Evolutionary conservation across 2,113 vertebrate genomes (phyloP), one percentile per base, ranked within the genome.

Genomic region (Butorides virescens): DNA sequence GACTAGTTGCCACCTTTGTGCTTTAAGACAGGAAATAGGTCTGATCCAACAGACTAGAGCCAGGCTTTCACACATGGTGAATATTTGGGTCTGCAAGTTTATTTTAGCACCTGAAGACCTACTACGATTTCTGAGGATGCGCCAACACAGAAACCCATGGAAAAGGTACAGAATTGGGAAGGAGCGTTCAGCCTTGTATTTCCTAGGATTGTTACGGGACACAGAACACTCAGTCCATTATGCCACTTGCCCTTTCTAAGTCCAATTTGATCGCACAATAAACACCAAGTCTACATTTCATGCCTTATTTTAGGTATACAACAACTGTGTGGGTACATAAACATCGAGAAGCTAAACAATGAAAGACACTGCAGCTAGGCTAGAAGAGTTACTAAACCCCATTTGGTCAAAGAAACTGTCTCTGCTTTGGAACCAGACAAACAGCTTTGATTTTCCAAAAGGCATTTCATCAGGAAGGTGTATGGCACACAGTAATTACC

Each of bases 381-480:
- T 93, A 34, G 58, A 84, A 82, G 46, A 88, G 79, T 76, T 91
- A 80, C 39, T 91, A 87, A 97, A 88, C 6, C 62, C 59, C 67
- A 88, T 95, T 96, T 88, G 83, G 88, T 44, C 74, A 82, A 52
- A 86, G 61, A 95, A 91, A 93, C 50, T 7, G 23, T 50, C 75
- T 94, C 55, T 82, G 55, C 73, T 58, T 47, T 81, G 59, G 87
- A 95, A 89, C 22, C 70, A 84, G 61, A 85, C 70, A 86, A 94
- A 93, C 34, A 78, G 87, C 58, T 77, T 84, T 46, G 59, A 87
- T 87, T 92, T 91, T 97, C 89, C 93, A 97, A 90, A 93, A 86
- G 70, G 75, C 93, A 85, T 89, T 93, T 95, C 42, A 85, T 91
- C 78, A 85, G 91, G 70, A 93, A 96, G 25, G 85, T 91, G 47